Conservation (phyloP, 2,113 vertebrate species). For the Zosterops borbonicus region DNA sequence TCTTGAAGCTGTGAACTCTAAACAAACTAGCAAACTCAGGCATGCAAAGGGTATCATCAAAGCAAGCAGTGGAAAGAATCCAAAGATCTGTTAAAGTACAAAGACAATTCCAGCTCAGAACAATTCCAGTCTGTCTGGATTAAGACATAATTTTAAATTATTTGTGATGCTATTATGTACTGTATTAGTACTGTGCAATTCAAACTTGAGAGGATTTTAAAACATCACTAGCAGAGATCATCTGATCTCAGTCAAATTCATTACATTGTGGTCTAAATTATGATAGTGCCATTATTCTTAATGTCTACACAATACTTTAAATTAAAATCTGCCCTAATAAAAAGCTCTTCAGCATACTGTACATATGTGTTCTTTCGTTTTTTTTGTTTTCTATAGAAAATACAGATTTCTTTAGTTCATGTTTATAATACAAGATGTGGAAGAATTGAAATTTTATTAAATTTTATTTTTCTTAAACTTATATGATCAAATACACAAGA, state of each 20-base stretch:
- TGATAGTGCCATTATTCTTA: background rate
- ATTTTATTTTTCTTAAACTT: background rate
- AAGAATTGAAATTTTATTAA: background rate
- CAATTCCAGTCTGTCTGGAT: background rate
- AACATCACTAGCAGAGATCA: background rate
- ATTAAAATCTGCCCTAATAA: constrained; percentile 4
- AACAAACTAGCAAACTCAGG: background rate
- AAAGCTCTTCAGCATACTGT: background rate
- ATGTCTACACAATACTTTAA: background rate
- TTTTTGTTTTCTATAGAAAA: background rate
- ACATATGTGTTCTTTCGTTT: background rate
- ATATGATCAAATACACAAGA: background rate
- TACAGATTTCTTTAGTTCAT: background rate
- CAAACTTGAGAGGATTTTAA: background rate
- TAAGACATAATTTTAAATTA: background rate
- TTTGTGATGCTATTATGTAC: background rate
- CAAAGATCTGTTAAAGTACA: background rate
- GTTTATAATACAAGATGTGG: background rate
- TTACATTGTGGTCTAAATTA: background rate
- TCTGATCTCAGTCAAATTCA: background rate
- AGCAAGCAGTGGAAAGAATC: background rate
- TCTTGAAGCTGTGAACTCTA: background rate
- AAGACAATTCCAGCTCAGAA: background rate
- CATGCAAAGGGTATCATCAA: background rate
- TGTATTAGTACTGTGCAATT: background rate